Base-by-base conservation (phyloP, 2,888 invertebrate genomes). In the Cabera pusaria region DNA sequence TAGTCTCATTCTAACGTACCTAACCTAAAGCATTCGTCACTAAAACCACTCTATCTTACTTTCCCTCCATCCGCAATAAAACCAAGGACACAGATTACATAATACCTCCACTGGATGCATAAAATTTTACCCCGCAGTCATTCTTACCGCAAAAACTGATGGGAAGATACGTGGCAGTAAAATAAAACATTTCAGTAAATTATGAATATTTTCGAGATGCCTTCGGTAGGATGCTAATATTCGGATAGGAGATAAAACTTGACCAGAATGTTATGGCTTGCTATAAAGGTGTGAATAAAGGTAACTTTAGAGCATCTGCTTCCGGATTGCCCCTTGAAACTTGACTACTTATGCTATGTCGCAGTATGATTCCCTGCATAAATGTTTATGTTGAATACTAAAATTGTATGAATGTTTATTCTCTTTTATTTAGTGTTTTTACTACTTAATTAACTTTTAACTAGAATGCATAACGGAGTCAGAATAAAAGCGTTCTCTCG, bases 61-160 rank as follows among this genome's bases (percentile, higher is more conserved):
- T 31, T 11, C 5, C 19, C 29, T 36, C 31, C 6, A 41, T 31
- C 35, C 34, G 37, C 40, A 25, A 34, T 59, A 67, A 62, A 71
- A 71, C 71, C 63, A 70, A 64, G 58, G 58, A 60, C 64, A 61
- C 53, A 64, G 63, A 63, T 64, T 64, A 69, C 56, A 52, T 47
- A 43, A 43, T 43, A 49, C 38, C 33, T 48, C 51, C 47, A 50
- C 39, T 53, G 57, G 47, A 62, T 56, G 50, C 56, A 64, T 61
- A 63, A 65, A 64, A 65, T 66, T 63, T 67, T 59, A 65, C 59
- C 56, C 44, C 35, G 49, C 54, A 49, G 43, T 59, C 51, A 18
- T 24, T 33, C 57, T 58, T 56, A 57, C 57, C 46, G 42, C 43
- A 54, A 62, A n/a, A 53, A 42, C 23, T 45, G 36, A 31, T 36